phyloP scores from a whole-genome alignment of 2,888 invertebrate genomes.

The Coelinius sp. region DNA sequence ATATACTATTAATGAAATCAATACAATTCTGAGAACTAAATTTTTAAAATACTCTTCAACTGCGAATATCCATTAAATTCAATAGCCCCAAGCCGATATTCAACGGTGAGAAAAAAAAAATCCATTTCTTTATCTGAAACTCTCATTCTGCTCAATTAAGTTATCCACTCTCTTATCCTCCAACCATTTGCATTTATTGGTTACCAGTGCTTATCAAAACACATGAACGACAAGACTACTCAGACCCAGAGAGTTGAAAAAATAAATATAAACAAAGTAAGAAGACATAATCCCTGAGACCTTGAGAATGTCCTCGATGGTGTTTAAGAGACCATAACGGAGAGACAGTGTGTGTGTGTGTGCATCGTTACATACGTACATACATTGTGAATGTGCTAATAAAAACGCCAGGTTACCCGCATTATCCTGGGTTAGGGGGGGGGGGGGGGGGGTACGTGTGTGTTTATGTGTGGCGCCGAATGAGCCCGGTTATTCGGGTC shows the following conservation, averaged over 20 bases:
- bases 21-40: not conserved
- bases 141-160: conserved; percentile 7
- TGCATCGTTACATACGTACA: conserved; percentile 23
- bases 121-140: conserved; percentile 8
- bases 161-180: not conserved
- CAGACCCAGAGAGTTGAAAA: conserved; percentile 13
- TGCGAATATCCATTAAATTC: not conserved
- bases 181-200: conserved; percentile 13
- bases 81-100: not conserved
- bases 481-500: conserved; percentile 26
- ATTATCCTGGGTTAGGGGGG: conserved; percentile 8
- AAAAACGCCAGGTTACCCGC: conserved; percentile 38
- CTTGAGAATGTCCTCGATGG: conserved; percentile 33
- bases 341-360: too few species aligned
- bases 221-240: conserved; percentile 13
- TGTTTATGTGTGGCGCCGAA: conserved; percentile 27
- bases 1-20: not conserved
- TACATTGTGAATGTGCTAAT: conserved; percentile 34
- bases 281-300: conserved; percentile 18
- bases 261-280: conserved; percentile 3
- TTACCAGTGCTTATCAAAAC: not conserved
- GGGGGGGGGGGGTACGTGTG: not conserved
- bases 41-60: not conserved
- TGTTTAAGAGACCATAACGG: conserved; percentile 32
- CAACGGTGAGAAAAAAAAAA: not conserved